Conservation (phyloP, 2,797 vertebrate genomes). For the Syngnathus rostellatus region DNA sequence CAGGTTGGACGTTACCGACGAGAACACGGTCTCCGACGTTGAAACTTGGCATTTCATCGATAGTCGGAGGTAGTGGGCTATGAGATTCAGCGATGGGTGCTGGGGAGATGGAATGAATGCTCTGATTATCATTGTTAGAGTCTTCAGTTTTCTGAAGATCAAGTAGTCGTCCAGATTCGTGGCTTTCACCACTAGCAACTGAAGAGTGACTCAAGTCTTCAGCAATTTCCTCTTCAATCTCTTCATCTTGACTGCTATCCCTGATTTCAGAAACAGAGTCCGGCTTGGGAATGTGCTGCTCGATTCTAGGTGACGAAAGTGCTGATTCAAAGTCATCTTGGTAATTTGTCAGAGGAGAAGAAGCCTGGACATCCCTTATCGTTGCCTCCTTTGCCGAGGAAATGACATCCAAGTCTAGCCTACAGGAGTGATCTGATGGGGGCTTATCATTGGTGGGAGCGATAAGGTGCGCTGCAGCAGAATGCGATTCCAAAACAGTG, state of each 20-base stretch:
- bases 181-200: conserved; percentile 47
- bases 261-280: conserved; percentile 31
- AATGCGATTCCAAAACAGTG: conserved; percentile 28
- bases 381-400: conserved; percentile 58
- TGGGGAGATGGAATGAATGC: conserved; percentile 29
- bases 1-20: conserved; percentile 86
- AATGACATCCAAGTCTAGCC: conserved; percentile 64
- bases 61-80: conserved; percentile 19
- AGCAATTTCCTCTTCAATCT: conserved; percentile 74
- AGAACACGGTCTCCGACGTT: conserved; percentile 84
- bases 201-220: conserved; percentile 75
- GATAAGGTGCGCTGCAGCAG: conserved; percentile 32
- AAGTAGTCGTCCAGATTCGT: conserved; percentile 64
- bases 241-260: conserved; percentile 59
- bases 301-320: conserved; percentile 48
- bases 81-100: conserved; percentile 41
- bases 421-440: conserved; percentile 37
- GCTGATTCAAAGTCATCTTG: conserved; percentile 73
- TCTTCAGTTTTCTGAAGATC: conserved; percentile 64
- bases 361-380: conserved; percentile 33
- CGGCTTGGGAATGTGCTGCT: conserved; percentile 28
- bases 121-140: conserved; percentile 52
- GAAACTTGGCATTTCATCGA: conserved; percentile 75
- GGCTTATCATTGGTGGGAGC: conserved; percentile 38
- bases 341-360: conserved; percentile 39